phyloP scores from a whole-genome alignment of 2,797 vertebrate species.

The Peromyscus nudipes region DNA sequence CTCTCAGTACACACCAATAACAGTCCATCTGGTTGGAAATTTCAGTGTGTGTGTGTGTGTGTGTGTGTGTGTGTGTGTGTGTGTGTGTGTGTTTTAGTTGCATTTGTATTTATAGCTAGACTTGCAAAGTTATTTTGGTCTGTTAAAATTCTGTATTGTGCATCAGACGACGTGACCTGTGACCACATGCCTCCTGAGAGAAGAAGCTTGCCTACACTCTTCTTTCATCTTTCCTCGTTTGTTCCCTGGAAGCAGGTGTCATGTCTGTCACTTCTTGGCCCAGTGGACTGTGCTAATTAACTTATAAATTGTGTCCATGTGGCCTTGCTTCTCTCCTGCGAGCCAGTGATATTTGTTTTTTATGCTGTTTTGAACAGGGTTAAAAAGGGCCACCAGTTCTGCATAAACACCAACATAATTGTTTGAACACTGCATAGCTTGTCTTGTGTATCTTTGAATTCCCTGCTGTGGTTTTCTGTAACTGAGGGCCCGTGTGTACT shows the following conservation, averaged over 20 bases:
- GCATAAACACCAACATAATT: conserved; percentile 66
- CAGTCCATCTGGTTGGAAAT: conserved; percentile 28
- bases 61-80: not conserved
- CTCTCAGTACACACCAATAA: conserved; percentile 39
- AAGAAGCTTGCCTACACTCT: conserved; percentile 55
- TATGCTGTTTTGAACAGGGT: conserved; percentile 70
- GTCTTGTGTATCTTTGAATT: conserved; percentile 43
- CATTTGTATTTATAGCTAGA: not conserved
- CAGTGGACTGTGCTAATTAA: conserved; percentile 72
- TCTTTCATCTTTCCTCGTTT: conserved; percentile 56
- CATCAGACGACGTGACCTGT: conserved; percentile 53
- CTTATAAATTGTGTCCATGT: conserved; percentile 73
- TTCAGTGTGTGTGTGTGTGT: not conserved
- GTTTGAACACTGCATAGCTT: conserved; percentile 49
- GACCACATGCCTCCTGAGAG: not conserved
- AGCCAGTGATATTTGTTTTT: conserved; percentile 71
- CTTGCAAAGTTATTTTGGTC: conserved; percentile 30
- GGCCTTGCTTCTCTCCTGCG: conserved; percentile 55
- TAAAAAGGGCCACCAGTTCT: conserved; percentile 64
- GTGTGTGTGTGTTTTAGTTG: conserved; percentile 31
- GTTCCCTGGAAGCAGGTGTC: conserved; percentile 70
- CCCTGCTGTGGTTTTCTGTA: not conserved
- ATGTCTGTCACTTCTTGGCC: conserved; percentile 70
- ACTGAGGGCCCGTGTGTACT: not conserved
- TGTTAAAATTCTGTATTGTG: conserved; percentile 48